Evolutionary conservation across 2,888 invertebrate genomes (phyloP).

Genomic region (Nineta flava): DNA sequence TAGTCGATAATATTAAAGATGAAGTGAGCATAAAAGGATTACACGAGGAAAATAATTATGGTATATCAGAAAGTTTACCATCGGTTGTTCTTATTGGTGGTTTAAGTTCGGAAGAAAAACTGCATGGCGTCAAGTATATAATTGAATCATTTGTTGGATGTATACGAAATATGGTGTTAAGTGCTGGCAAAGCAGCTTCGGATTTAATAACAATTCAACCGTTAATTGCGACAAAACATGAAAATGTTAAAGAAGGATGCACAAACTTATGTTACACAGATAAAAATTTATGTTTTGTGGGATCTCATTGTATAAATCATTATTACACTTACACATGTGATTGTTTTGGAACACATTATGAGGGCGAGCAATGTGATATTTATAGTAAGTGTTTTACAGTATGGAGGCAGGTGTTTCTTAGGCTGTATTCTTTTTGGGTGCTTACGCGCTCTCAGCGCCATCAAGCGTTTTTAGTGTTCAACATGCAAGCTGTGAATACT

Average conservation of each 20-base stretch:
- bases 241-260: constrained; percentile 81
- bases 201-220: constrained; percentile 68
- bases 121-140: constrained; percentile 81
- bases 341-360: constrained; percentile 83
- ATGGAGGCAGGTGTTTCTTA: background rate
- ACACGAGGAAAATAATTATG: constrained; percentile 71
- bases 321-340: constrained; percentile 82
- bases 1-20: constrained; percentile 68
- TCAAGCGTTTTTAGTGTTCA: background rate
- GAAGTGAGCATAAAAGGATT: constrained; percentile 73
- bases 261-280: constrained; percentile 65
- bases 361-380: constrained; percentile 82
- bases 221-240: constrained; percentile 72
- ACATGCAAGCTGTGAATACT: too few species aligned
- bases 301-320: constrained; percentile 80
- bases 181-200: constrained; percentile 73
- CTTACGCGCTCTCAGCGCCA: too few species aligned
- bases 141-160: constrained; percentile 88
- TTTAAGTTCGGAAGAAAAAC: constrained; percentile 72
- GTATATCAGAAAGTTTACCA: constrained; percentile 69
- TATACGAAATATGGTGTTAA: constrained; percentile 71
- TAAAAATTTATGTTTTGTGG: constrained; percentile 74
- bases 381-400: constrained; percentile 67
- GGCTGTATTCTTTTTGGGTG: background rate
- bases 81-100: constrained; percentile 82